Percentiles rank a stretch among this genome's conserved stretches.
phyloP scores from a whole-genome alignment of 2,797 vertebrate genomes.

The Enteromius trimaculatus region DNA sequence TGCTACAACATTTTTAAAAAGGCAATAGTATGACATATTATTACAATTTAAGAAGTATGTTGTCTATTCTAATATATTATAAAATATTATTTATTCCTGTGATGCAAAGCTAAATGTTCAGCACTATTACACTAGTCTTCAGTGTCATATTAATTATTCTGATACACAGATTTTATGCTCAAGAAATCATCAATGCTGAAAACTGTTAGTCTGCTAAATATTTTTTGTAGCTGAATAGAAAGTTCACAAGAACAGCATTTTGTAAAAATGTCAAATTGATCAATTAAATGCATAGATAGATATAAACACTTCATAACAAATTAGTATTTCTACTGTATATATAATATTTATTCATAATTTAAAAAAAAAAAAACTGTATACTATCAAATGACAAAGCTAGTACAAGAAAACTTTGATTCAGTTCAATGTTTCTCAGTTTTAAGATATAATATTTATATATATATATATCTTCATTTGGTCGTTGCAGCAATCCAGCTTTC shows the following conservation, averaged over 20 bases:
- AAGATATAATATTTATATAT: not conserved
- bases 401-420: not conserved
- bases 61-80: no score
- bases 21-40: not conserved
- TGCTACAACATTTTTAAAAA: not conserved
- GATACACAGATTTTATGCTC: not conserved
- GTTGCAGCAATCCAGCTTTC: constrained; percentile 61
- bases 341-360: no score
- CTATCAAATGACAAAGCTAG: not conserved
- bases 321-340: no score
- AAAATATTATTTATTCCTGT: not conserved
- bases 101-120: not conserved
- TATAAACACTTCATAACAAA: no score
- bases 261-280: not conserved
- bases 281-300: not conserved
- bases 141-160: not conserved
- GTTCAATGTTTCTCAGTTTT: not conserved
- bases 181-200: not conserved
- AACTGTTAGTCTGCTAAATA: not conserved
- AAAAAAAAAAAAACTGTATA: not conserved
- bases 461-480: constrained; percentile 36
- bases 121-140: not conserved
- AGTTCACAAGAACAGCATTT: not conserved
- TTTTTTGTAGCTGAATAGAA: not conserved
- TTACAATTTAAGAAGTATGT: not conserved